Evolutionary conservation across 1,140 invertebrate species (phyloP), one percentile per base, ranked within the genome.

Genomic region (Eumaeus atala): DNA sequence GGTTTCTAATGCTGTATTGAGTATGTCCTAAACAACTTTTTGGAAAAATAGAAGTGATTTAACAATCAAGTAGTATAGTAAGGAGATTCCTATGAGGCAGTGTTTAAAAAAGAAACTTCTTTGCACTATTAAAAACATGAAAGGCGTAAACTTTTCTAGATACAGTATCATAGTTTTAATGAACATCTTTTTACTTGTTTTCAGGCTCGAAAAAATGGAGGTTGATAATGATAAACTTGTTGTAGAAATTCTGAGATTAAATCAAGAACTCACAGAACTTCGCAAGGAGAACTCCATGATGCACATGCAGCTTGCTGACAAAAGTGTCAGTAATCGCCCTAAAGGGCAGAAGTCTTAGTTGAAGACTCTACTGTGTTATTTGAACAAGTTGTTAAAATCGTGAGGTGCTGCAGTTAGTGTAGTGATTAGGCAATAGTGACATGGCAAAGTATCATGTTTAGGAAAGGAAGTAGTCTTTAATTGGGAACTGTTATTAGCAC

Each of bases 161-260:
- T 28, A 2, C 6, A 6, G 6, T 28, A 6, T 28, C 21, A 3
- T 3, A 6, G 2, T 28, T 28, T 28, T 28, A 28, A 28, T 28
- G 21, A 28, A 28, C 6, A 28, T 28, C 21, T 28, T 3, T 28
- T 28, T 36, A 33, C 11, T 56, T 49, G 18, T n/a, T 55, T 48
- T 56, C 70, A 88, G 87, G 61, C 74, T 87, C 63, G 76, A 81
- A 58, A 84, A 84, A 69, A 54, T 82, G 47, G 74, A 85, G 58
- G 71, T 77, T 40, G 84, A 88, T n/a, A 87, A 87, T 47, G 82
- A 87, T 36, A 84, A 85, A 59, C 64, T 87, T 9, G 72, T 85
- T 3, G 36, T 78, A 62, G 87, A 88, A 74, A 71, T 88, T 49
- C 65, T 86, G 51, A 84, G 80, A 63, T 71, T 87, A 0, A 86